phyloP scores from a whole-genome alignment of 1,140 invertebrate genomes.

The Agrypnia vestita region DNA sequence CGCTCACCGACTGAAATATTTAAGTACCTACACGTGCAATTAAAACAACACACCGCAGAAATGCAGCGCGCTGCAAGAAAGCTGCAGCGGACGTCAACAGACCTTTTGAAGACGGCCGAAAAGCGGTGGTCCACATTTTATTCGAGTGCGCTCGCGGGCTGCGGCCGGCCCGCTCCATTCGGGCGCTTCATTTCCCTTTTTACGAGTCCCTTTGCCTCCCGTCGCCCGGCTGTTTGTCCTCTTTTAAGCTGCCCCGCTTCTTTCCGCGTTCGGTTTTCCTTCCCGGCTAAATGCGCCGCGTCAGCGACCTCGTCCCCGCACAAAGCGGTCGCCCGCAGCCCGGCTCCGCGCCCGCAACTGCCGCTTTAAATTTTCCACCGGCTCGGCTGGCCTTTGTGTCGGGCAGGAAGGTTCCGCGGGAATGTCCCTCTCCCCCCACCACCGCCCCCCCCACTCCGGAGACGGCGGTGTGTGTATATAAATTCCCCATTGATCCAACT shows the following conservation, averaged over 20 bases:
- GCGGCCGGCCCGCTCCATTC: constrained; percentile 10
- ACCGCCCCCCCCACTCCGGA: neutral
- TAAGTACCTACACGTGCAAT: constrained; percentile 6
- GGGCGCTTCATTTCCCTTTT: constrained; percentile 33
- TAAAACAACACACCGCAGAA: constrained; percentile 6
- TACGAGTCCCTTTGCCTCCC: constrained; percentile 13
- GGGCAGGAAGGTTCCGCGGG: constrained; percentile 1
- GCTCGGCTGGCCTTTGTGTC: constrained; percentile 23
- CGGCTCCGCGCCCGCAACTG: constrained; percentile 15
- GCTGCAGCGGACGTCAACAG: neutral
- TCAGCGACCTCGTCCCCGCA: constrained; percentile 28
- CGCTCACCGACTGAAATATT: too few species aligned
- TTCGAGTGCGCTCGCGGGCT: constrained; percentile 38
- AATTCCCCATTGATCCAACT: constrained; percentile 20
- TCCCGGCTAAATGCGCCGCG: constrained; percentile 25
- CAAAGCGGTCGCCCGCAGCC: constrained; percentile 40
- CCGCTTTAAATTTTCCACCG: constrained; percentile 20
- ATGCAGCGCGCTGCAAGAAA: constrained; percentile 14
- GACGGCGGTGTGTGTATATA: neutral
- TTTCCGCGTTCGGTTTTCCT: constrained; percentile 9
- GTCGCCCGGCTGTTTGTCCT: neutral
- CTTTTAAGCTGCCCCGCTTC: neutral
- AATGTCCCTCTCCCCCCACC: neutral
- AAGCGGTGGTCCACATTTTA: constrained; percentile 24
- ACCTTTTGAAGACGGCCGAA: neutral